Evolutionary conservation across 92 coral and sea anemone species (phyloP).

Genomic region (Parazoanthus swiftii): DNA sequence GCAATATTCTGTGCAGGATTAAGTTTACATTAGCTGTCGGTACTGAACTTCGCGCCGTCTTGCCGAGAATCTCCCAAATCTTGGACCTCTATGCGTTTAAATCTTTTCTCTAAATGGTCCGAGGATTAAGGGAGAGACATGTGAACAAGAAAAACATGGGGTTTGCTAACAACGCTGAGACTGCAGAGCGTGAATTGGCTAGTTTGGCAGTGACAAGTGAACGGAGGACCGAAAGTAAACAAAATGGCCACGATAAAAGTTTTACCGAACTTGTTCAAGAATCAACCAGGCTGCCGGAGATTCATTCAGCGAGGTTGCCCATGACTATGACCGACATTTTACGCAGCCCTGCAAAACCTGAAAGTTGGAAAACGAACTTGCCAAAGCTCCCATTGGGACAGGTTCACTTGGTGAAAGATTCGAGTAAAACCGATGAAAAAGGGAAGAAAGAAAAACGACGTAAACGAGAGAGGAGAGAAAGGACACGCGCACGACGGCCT

Average conservation of each 20-base stretch:
- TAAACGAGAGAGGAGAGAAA: constrained; percentile 25
- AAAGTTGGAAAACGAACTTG: constrained; percentile 30
- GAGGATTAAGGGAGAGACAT: constrained; percentile 15
- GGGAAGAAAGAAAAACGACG: constrained; percentile 39
- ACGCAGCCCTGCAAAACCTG: constrained; percentile 28
- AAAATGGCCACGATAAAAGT: constrained; percentile 35
- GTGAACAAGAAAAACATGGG: constrained; percentile 31
- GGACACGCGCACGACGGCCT: constrained; percentile 12
- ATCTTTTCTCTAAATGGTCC: constrained; percentile 18
- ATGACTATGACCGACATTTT: constrained; percentile 43
- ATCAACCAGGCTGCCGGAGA: constrained; percentile 30
- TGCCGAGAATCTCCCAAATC: not conserved
- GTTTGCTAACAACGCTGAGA: not conserved
- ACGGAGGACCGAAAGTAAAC: constrained; percentile 24
- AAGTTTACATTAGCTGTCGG: constrained; percentile 3
- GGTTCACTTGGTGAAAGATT: constrained; percentile 43
- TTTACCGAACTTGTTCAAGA: constrained; percentile 36
- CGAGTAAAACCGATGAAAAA: constrained; percentile 26
- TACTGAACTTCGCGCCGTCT: not conserved
- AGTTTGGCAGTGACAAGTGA: constrained; percentile 6
- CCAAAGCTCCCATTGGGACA: constrained; percentile 38
- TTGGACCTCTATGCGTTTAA: not conserved
- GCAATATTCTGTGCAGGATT: constrained; percentile 22
- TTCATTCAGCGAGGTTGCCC: constrained; percentile 18
- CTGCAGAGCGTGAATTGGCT: constrained; percentile 1